Evolutionary conservation across 2,113 vertebrate species (phyloP).

Genomic region (Embiotoca jacksoni): DNA sequence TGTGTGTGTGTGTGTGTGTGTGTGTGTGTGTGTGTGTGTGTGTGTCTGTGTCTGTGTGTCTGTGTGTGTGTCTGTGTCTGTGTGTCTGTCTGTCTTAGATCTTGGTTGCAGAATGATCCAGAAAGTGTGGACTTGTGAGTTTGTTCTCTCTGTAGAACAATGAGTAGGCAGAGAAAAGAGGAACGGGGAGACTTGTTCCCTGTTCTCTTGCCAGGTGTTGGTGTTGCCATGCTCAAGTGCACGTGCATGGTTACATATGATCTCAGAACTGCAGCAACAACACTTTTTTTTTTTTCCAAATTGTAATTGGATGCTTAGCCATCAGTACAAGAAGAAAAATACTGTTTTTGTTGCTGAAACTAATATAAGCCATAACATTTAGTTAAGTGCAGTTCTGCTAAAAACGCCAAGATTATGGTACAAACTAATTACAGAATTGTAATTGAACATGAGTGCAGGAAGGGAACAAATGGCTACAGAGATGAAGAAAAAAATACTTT

Average conservation of each 20-base stretch:
- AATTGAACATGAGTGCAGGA: neutral
- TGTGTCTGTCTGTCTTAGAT: conserved; percentile 9
- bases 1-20: too few species aligned
- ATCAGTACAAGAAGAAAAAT: neutral
- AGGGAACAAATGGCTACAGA: neutral
- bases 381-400: neutral
- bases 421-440: too few species aligned
- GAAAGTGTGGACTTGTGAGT: conserved; percentile 7
- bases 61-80: neutral
- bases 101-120: conserved; percentile 6
- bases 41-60: neutral
- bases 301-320: neutral
- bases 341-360: neutral
- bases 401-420: neutral
- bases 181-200: conserved; percentile 61
- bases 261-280: conserved; percentile 7
- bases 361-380: neutral
- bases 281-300: conserved; percentile 13
- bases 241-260: conserved; percentile 12
- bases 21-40: neutral
- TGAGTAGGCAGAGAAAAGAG: conserved; percentile 59
- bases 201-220: conserved; percentile 59
- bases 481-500: neutral
- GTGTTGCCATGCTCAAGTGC: neutral
- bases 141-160: conserved; percentile 42